Conservation (phyloP, 2,797 vertebrate genomes). For the Alca torda region DNA sequence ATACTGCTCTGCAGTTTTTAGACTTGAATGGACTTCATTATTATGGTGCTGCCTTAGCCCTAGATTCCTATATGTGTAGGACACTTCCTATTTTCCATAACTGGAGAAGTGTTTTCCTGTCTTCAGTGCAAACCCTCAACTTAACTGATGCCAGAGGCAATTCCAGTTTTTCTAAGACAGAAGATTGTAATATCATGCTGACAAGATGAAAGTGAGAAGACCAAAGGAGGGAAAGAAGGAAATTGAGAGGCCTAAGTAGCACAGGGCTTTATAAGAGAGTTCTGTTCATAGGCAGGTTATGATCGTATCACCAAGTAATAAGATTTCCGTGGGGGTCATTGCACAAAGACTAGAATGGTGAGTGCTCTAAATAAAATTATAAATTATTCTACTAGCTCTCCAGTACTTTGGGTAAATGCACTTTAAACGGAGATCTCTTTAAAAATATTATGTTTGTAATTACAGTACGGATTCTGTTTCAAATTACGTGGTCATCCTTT, state of each 20-base stretch:
- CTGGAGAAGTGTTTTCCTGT: neutral
- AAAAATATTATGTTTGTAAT: slow-evolving; percentile 46
- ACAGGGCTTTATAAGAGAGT: neutral
- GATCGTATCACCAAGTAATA: neutral
- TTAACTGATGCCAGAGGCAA: neutral
- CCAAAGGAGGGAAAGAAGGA: neutral
- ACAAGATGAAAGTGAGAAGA: neutral
- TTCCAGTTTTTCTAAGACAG: neutral
- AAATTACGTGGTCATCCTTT: slow-evolving; percentile 13
- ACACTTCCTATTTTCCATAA: neutral
- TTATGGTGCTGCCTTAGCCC: neutral
- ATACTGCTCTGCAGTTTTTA: neutral
- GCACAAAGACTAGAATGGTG: neutral
- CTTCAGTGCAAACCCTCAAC: neutral
- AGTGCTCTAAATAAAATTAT: slow-evolving; percentile 49
- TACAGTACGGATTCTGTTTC: slow-evolving; percentile 44
- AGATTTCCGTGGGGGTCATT: slow-evolving; percentile 1
- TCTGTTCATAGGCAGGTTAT: neutral
- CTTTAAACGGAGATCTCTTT: slow-evolving; percentile 45
- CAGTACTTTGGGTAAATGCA: neutral
- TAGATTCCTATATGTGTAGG: neutral
- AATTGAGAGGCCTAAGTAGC: neutral
- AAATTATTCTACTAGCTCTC: slow-evolving; percentile 24
- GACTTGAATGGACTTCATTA: neutral
- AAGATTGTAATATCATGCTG: neutral